phyloP scores from a whole-genome alignment of 2,113 vertebrate genomes.

The Drymodes brunneopygia region DNA sequence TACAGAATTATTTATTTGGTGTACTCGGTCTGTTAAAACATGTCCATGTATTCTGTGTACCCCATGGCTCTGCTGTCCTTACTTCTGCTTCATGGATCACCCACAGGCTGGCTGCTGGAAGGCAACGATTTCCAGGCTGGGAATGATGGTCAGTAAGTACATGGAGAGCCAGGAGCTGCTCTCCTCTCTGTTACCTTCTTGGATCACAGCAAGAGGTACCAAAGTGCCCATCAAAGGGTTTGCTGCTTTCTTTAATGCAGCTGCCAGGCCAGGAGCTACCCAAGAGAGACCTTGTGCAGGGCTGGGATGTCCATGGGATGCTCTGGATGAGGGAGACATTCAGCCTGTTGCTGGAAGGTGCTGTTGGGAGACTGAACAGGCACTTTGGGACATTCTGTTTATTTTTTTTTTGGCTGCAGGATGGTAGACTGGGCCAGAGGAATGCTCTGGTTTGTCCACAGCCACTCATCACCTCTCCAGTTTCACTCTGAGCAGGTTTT shows the following conservation, averaged over 20 bases:
- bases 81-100: background rate
- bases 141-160: background rate
- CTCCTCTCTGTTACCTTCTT: rapidly evolving
- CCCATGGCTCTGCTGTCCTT: slow-evolving; percentile 21
- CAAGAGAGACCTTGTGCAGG: background rate
- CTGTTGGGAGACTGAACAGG: background rate
- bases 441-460: background rate
- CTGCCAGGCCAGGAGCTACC: background rate
- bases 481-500: background rate
- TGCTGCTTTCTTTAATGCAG: rapidly evolving
- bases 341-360: background rate
- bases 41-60: slow-evolving; percentile 51
- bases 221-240: background rate
- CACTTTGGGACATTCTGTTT: background rate
- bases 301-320: background rate
- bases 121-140: rapidly evolving
- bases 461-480: background rate
- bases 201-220: background rate
- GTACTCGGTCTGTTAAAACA: slow-evolving; percentile 50
- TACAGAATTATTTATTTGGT: slow-evolving; percentile 75
- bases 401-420: background rate
- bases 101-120: rapidly evolving
- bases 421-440: background rate
- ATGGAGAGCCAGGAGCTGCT: background rate
- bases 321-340: background rate